Conservation (phyloP, 2,888 invertebrate species). For the Selenia dentaria region DNA sequence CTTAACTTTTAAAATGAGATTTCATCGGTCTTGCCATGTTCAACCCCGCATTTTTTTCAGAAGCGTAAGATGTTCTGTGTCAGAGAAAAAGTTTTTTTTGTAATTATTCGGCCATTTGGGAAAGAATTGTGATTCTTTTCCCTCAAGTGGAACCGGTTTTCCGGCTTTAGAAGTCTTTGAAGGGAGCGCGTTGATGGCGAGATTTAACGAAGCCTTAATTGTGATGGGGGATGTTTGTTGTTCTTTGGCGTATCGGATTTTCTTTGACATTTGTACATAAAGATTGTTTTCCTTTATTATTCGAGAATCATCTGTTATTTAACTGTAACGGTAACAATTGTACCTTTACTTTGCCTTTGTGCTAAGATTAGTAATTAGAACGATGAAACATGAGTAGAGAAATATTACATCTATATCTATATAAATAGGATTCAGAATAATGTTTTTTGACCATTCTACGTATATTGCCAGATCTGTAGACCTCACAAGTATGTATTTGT, state of each 20-base stretch:
- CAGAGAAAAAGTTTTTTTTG: constrained; percentile 1
- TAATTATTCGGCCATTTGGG: constrained; percentile 6
- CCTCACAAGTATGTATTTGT: too few species aligned
- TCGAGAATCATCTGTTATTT: too few species aligned
- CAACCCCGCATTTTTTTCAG: not conserved
- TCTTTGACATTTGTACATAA: not conserved
- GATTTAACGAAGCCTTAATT: constrained; percentile 5
- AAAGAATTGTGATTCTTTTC: not conserved
- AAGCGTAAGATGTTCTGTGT: constrained; percentile 1
- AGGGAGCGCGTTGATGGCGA: not conserved
- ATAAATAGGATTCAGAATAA: too few species aligned
- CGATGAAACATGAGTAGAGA: too few species aligned
- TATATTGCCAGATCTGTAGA: too few species aligned
- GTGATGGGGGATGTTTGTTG: not conserved
- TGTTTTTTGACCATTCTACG: too few species aligned
- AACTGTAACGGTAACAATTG: too few species aligned
- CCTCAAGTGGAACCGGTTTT: not conserved
- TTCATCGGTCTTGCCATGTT: constrained; percentile 1
- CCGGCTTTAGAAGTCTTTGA: not conserved
- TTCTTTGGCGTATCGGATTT: constrained; percentile 1
- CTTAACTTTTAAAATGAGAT: constrained; percentile 4
- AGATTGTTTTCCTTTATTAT: not conserved
- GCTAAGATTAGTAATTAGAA: too few species aligned
- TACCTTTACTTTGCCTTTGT: too few species aligned
- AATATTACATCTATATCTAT: too few species aligned